Conservation (phyloP, 2,797 vertebrate species). For the Rhabdophis nuchalis region DNA sequence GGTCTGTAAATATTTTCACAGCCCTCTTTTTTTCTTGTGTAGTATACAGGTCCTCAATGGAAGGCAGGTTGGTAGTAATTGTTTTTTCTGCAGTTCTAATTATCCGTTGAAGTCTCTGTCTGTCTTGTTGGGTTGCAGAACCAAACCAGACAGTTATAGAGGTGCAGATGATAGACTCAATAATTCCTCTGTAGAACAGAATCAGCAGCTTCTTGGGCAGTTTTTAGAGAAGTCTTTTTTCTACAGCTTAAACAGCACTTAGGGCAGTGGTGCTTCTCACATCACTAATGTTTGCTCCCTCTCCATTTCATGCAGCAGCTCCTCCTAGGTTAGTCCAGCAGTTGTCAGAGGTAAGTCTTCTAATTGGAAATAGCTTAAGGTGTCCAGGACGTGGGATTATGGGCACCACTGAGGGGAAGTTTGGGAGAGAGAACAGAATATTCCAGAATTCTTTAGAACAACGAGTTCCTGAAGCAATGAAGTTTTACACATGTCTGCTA, state of each 20-base stretch:
- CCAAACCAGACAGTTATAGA: too few species aligned
- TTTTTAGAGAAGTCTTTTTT: neutral
- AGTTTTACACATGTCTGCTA: neutral
- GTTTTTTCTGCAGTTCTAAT: too few species aligned
- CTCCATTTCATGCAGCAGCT: neutral
- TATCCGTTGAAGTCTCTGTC: too few species aligned
- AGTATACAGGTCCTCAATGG: too few species aligned
- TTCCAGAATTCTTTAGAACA: neutral
- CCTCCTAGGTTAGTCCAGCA: neutral
- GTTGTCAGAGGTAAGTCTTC: neutral
- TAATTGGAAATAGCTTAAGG: neutral
- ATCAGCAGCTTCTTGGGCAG: too few species aligned
- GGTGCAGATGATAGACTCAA: too few species aligned
- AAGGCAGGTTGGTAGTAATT: too few species aligned
- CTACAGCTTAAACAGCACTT: neutral
- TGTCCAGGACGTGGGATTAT: neutral
- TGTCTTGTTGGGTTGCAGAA: too few species aligned
- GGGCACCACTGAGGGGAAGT: neutral
- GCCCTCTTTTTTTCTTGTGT: too few species aligned
- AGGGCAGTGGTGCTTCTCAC: neutral
- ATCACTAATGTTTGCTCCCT: neutral
- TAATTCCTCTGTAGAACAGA: too few species aligned
- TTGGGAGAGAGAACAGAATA: neutral
- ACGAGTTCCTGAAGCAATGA: neutral
- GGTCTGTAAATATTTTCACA: too few species aligned